Conservation (phyloP, 2,113 vertebrate species). For the Amazona guildingii region DNA sequence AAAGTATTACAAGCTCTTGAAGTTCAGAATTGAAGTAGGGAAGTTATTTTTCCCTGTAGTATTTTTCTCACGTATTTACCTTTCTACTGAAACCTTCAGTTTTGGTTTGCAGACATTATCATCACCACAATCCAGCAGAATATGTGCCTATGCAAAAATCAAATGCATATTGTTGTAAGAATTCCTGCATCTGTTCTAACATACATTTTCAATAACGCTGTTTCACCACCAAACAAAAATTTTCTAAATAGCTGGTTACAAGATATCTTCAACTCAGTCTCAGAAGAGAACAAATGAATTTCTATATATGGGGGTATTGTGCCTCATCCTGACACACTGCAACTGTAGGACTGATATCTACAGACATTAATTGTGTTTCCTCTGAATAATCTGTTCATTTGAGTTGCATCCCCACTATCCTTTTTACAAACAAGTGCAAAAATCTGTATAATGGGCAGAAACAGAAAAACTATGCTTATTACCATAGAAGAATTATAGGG, state of each 20-base stretch:
- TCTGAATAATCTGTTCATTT: background rate
- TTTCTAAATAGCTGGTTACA: background rate
- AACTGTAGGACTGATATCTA: background rate
- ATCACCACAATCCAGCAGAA: conserved; percentile 93
- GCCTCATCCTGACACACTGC: background rate
- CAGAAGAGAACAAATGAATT: background rate
- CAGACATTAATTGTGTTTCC: background rate
- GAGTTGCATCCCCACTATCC: background rate
- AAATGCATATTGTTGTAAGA: background rate
- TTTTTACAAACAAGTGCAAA: background rate
- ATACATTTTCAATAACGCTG: background rate
- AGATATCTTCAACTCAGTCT: background rate
- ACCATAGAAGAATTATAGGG: background rate
- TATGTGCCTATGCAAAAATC: conserved; percentile 82
- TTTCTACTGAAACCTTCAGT: conserved; percentile 85
- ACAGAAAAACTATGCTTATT: background rate
- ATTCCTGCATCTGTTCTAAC: background rate
- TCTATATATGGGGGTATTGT: background rate
- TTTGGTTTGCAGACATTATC: conserved; percentile 96
- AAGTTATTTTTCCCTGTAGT: background rate
- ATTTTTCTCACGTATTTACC: conserved; percentile 68
- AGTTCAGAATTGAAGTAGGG: background rate
- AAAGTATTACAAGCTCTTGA: background rate
- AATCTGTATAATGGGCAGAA: background rate
- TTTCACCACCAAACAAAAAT: background rate